Conservation (phyloP, 2,888 invertebrate genomes). For the Ichneumoninae sp. region DNA sequence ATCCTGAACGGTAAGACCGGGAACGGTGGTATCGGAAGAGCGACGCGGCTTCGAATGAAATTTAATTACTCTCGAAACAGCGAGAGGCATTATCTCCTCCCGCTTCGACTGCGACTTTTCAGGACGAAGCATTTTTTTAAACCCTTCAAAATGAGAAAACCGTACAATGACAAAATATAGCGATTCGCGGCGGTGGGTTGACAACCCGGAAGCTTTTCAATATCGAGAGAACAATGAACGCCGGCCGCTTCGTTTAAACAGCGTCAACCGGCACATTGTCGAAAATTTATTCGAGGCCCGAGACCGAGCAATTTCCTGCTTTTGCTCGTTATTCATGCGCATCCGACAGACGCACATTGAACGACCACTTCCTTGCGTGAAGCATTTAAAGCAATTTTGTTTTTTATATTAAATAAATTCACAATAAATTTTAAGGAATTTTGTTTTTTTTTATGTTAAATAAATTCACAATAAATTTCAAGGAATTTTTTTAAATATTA, state of each 20-base stretch:
- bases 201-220: conserved; percentile 36
- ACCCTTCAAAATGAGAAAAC: conserved; percentile 3
- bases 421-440: too few relatives aligned
- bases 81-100: conserved; percentile 51
- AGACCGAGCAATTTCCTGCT: conserved; percentile 52
- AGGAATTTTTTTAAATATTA: background rate
- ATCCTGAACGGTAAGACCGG: conserved; percentile 23
- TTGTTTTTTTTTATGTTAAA: background rate
- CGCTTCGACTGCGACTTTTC: background rate
- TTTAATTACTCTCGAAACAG: conserved; percentile 55
- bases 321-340: conserved; percentile 57
- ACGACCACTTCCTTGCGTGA: conserved; percentile 15
- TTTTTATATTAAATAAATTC: conserved; percentile 2
- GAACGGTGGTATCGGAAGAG: conserved; percentile 20
- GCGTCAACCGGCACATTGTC: background rate
- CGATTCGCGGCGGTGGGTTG: background rate
- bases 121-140: background rate
- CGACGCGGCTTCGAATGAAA: conserved; percentile 42
- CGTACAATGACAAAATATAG: background rate
- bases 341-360: conserved; percentile 32
- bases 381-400: conserved; percentile 4
- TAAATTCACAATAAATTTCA: background rate
- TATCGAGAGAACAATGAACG: conserved; percentile 47
- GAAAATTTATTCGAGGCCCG: conserved; percentile 41
- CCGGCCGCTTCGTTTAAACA: conserved; percentile 28